phyloP scores from a whole-genome alignment of 2,888 invertebrate genomes.

The Exocentrus adspersus region DNA sequence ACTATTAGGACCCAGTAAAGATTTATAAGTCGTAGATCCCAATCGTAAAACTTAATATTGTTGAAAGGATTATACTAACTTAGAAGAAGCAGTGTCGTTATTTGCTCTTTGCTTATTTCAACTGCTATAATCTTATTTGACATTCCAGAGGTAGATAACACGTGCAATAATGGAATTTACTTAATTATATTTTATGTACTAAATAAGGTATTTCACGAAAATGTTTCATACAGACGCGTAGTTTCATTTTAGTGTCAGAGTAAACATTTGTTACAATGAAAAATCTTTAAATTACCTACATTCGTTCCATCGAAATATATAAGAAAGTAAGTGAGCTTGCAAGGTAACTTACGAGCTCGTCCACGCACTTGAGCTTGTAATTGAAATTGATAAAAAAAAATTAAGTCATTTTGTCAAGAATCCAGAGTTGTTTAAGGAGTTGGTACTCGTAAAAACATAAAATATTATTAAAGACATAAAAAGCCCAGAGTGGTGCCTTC shows the following conservation, averaged over 20 bases:
- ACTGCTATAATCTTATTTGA: constrained; percentile 7
- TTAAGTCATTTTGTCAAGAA: too few species aligned
- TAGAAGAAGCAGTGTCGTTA: constrained; percentile 5
- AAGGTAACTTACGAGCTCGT: too few species aligned
- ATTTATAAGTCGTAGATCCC: constrained; percentile 7
- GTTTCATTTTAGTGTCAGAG: background rate
- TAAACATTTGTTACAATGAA: background rate
- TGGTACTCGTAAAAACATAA: too few species aligned
- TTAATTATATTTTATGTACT: background rate
- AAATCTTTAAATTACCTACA: too few species aligned
- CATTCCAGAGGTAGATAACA: background rate
- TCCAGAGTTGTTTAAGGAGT: too few species aligned
- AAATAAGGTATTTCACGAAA: background rate
- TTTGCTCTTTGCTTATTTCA: constrained; percentile 1
- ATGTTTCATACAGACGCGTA: background rate
- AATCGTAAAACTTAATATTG: constrained; percentile 4
- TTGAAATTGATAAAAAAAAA: too few species aligned
- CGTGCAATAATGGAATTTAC: background rate
- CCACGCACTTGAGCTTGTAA: too few species aligned
- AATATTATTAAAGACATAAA: too few species aligned
- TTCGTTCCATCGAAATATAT: too few species aligned
- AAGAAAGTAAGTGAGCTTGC: too few species aligned
- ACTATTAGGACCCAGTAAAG: background rate
- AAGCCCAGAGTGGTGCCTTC: too few species aligned
- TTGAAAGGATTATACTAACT: constrained; percentile 6